A percentile compares a stretch with the other conserved stretches of the same genome.
phyloP scores from a whole-genome alignment of 2,888 invertebrate species.

The Eupithecia insigniata region DNA sequence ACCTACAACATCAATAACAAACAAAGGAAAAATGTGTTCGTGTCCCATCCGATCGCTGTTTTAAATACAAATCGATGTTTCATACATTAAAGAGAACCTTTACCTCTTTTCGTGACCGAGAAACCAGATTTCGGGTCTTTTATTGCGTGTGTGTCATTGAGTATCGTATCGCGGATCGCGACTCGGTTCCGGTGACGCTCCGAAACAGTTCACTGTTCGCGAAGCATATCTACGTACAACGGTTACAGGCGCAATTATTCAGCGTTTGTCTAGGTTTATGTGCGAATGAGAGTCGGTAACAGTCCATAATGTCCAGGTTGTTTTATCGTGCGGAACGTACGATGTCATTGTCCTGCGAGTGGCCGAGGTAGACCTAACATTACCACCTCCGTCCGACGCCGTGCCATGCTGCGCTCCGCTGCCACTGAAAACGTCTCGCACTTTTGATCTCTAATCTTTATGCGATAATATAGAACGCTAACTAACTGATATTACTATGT shows the following conservation, averaged over 20 bases:
- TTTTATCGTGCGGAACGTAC: slow-evolving; percentile 82
- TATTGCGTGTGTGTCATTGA: slow-evolving; percentile 49
- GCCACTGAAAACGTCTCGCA: slow-evolving; percentile 49
- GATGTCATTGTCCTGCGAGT: slow-evolving; percentile 81
- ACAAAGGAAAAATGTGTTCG: slow-evolving; percentile 50
- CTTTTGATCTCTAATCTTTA: slow-evolving; percentile 37
- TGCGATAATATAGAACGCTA: slow-evolving; percentile 11
- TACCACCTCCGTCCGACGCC: slow-evolving; percentile 48
- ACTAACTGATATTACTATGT: neutral
- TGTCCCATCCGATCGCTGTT: slow-evolving; percentile 44
- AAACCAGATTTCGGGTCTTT: slow-evolving; percentile 52
- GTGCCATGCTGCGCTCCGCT: slow-evolving; percentile 47
- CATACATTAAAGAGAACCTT: slow-evolving; percentile 54
- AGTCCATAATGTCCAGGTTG: slow-evolving; percentile 76
- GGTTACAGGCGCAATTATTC: slow-evolving; percentile 67
- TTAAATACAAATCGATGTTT: slow-evolving; percentile 53
- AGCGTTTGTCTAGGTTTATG: slow-evolving; percentile 66
- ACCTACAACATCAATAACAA: slow-evolving; percentile 47
- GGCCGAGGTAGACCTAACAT: slow-evolving; percentile 58
- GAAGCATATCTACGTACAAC: slow-evolving; percentile 54
- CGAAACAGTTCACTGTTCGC: slow-evolving; percentile 59
- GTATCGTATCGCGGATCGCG: slow-evolving; percentile 41
- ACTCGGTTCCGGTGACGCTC: slow-evolving; percentile 43
- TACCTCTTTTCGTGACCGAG: slow-evolving; percentile 66
- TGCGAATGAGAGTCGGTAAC: slow-evolving; percentile 64